Evolutionary conservation across 2,113 vertebrate genomes (phyloP).

Genomic region (Dipodomys merriami): DNA sequence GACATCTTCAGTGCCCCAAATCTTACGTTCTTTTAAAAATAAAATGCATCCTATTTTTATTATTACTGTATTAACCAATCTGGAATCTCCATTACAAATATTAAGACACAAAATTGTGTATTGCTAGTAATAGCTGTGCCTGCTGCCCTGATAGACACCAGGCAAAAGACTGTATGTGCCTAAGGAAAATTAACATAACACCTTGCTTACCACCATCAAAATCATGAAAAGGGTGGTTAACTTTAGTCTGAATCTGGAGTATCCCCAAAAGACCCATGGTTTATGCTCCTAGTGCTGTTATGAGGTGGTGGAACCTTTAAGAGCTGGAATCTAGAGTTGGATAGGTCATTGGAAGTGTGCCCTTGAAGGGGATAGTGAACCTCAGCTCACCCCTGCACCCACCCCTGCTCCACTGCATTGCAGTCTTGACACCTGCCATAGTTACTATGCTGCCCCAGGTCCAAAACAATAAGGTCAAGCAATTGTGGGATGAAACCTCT

Average conservation of each 20-base stretch:
- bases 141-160: neutral
- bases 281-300: neutral
- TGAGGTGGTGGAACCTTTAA: neutral
- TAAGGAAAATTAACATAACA: neutral
- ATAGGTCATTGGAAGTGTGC: too few relatives aligned
- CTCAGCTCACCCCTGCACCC: neutral
- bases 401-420: neutral
- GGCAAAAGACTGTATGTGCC: neutral
- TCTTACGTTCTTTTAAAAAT: slow-evolving; percentile 44
- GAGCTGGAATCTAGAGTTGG: neutral
- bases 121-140: neutral
- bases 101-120: slow-evolving; percentile 11
- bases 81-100: slow-evolving; percentile 46
- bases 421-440: too few relatives aligned
- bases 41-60: slow-evolving; percentile 35
- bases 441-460: neutral
- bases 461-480: neutral
- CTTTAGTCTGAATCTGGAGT: neutral
- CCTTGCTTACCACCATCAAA: neutral
- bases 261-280: neutral
- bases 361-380: neutral
- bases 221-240: neutral
- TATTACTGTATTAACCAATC: slow-evolving; percentile 41
- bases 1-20: too few relatives aligned
- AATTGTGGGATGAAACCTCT: neutral